Conservation (phyloP, 2,113 vertebrate species). For the Gymnobelideus leadbeateri region DNA sequence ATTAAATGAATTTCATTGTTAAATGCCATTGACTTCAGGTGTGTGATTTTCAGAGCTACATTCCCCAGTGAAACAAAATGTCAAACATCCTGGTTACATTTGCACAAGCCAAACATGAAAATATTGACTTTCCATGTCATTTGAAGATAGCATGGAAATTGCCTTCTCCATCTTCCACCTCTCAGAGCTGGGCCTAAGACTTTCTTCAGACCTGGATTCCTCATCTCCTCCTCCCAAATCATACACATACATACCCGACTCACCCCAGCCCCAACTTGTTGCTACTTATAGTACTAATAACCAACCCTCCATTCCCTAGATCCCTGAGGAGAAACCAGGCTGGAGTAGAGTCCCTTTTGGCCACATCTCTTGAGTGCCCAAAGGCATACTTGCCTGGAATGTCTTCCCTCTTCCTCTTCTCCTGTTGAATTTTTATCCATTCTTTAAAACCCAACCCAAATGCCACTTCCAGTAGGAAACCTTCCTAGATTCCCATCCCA, state of each 20-base stretch:
- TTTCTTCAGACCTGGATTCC: slow-evolving; percentile 4
- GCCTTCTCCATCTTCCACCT: background rate
- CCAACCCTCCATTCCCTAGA: background rate
- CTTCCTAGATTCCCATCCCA: background rate
- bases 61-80: slow-evolving; percentile 9
- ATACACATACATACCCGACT: background rate
- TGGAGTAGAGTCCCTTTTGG: background rate
- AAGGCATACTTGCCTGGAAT: background rate
- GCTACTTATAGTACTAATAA: background rate
- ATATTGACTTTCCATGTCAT: background rate
- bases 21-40: background rate
- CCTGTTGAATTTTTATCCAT: background rate
- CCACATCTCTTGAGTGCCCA: background rate
- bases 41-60: background rate
- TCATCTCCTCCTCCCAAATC: background rate
- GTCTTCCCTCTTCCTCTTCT: slow-evolving; percentile 2
- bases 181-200: background rate
- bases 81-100: background rate
- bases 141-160: background rate
- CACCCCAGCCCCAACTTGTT: background rate
- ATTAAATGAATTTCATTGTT: background rate
- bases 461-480: background rate
- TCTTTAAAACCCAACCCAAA: background rate
- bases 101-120: background rate
- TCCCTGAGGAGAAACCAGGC: background rate